Conservation (phyloP, 2,797 vertebrate genomes). For the Microhierax caerulescens region DNA sequence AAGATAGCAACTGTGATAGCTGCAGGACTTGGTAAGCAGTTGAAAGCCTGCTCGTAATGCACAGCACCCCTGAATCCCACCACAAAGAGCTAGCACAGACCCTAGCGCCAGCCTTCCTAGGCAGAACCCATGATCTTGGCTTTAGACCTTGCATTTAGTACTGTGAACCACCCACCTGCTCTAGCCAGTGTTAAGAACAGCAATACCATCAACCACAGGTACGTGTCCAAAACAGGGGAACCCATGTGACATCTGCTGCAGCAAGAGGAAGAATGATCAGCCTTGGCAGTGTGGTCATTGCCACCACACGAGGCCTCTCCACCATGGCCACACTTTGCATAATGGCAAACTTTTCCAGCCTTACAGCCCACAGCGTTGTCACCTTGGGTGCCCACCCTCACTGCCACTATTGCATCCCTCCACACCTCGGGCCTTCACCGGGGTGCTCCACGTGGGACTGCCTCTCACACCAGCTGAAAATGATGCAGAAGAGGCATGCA, state of each 20-base stretch:
- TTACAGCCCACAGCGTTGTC: neutral
- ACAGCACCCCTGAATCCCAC: neutral
- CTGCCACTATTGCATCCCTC: neutral
- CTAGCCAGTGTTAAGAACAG: neutral
- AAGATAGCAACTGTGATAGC: neutral
- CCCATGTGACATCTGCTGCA: neutral
- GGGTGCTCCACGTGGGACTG: neutral
- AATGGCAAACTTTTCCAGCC: neutral
- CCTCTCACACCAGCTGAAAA: neutral
- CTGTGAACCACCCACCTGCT: neutral
- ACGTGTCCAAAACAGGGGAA: neutral
- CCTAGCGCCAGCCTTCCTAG: neutral
- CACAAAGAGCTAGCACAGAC: neutral
- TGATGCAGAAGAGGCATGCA: neutral
- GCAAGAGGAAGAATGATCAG: neutral
- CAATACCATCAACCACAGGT: neutral
- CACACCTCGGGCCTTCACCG: accelerated
- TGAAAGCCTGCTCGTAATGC: neutral
- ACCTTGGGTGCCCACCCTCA: neutral
- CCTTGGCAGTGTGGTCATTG: neutral
- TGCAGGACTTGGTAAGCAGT: neutral
- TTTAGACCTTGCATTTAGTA: neutral
- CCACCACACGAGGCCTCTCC: neutral
- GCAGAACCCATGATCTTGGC: neutral
- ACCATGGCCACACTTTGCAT: accelerated